Percentiles rank a stretch among this genome's conserved stretches.
phyloP scores from a whole-genome alignment of 2,888 invertebrate species.

The Synanthedon tipuliformis region DNA sequence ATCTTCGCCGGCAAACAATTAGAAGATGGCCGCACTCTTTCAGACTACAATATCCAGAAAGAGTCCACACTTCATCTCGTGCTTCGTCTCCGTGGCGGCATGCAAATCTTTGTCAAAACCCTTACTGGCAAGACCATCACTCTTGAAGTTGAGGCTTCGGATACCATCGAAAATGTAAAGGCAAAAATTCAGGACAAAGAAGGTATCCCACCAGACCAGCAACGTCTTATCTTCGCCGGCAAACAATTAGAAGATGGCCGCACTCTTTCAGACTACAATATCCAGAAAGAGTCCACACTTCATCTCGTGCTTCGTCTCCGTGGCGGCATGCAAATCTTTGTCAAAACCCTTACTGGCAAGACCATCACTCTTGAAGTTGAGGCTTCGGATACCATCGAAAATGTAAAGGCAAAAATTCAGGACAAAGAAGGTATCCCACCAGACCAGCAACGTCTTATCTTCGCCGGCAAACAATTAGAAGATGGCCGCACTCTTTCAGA shows the following conservation, averaged over 20 bases:
- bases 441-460: slow-evolving; percentile 32
- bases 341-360: slow-evolving; percentile 30
- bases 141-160: slow-evolving; percentile 6
- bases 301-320: slow-evolving; percentile 3
- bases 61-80: slow-evolving; percentile 8
- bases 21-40: slow-evolving; percentile 8
- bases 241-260: slow-evolving; percentile 8
- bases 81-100: slow-evolving; percentile 7
- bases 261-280: slow-evolving; percentile 6
- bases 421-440: slow-evolving; percentile 37
- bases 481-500: slow-evolving; percentile 32
- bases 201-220: slow-evolving; percentile 8
- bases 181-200: slow-evolving; percentile 8
- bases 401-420: slow-evolving; percentile 34
- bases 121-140: slow-evolving; percentile 8
- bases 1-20: slow-evolving; percentile 10
- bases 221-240: slow-evolving; percentile 7
- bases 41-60: slow-evolving; percentile 9
- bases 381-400: slow-evolving; percentile 32
- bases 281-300: slow-evolving; percentile 5
- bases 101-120: slow-evolving; percentile 8
- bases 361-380: slow-evolving; percentile 33
- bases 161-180: slow-evolving; percentile 8
- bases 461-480: slow-evolving; percentile 32
- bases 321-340: slow-evolving; percentile 30